Evolutionary conservation across 2,113 vertebrate genomes (phyloP).

Genomic region (Phodopus roborovskii): DNA sequence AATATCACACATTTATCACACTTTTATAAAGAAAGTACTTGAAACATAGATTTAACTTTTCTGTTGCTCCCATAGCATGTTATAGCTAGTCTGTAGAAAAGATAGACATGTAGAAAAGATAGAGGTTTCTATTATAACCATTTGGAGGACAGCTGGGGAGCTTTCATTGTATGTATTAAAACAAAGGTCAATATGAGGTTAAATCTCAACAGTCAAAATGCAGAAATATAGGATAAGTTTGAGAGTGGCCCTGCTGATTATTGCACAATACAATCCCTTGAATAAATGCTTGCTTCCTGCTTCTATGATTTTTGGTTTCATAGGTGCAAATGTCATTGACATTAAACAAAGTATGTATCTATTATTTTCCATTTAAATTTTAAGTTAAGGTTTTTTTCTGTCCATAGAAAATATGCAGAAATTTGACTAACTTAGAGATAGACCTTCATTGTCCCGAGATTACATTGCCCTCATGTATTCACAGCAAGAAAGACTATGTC

Average conservation of each 20-base stretch:
- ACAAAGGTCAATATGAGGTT: not conserved
- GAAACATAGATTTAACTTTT: not conserved
- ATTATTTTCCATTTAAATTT: conserved; percentile 21
- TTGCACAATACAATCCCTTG: not conserved
- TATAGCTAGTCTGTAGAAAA: not conserved
- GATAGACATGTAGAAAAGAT: not conserved
- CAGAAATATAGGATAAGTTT: not conserved
- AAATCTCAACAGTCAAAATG: not conserved
- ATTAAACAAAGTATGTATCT: not conserved
- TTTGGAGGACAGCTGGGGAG: not conserved
- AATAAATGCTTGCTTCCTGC: not conserved
- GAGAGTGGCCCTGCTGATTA: not conserved
- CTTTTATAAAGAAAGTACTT: not conserved
- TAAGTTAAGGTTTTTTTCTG: not conserved
- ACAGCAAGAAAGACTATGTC: not conserved
- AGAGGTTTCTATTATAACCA: not conserved
- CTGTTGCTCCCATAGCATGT: not conserved
- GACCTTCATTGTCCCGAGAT: not conserved
- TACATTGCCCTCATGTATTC: not conserved
- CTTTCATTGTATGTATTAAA: not conserved
- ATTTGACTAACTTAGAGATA: not conserved
- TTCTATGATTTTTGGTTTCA: not conserved
- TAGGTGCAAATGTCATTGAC: not conserved
- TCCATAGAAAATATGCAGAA: not conserved
- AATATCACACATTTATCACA: not conserved